phyloP scores from a whole-genome alignment of 2,113 vertebrate genomes.

The Saccopteryx leptura region DNA sequence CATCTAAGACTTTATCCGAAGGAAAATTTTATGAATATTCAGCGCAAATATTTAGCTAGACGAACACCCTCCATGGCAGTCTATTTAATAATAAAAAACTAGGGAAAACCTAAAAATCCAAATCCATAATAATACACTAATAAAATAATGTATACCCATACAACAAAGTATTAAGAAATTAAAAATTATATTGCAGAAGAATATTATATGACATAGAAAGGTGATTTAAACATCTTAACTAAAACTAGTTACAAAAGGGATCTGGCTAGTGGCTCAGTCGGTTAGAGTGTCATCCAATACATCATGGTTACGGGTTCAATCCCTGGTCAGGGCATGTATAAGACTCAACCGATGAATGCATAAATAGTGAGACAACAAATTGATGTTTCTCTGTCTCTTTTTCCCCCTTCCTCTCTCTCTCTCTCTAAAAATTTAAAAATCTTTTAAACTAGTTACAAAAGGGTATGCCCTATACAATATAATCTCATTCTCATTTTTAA shows the following conservation, averaged over 20 bases:
- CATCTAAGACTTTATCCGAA: not conserved
- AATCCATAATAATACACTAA: not conserved
- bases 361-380: no score
- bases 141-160: not conserved
- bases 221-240: not conserved
- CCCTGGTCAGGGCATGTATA: no score
- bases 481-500: not conserved
- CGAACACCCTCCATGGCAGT: not conserved
- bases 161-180: not conserved
- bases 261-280: no score
- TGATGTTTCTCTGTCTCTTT: no score
- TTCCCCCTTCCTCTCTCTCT: no score
- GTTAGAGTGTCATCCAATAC: no score
- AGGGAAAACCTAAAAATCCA: not conserved
- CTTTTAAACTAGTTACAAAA: not conserved
- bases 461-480: no score
- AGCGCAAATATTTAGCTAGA: not conserved
- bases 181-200: not conserved
- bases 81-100: slow-evolving; percentile 19
- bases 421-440: no score
- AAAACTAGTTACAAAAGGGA: not conserved
- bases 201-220: not conserved
- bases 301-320: no score
- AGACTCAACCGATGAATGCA: no score
- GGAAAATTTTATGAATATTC: not conserved